phyloP scores from a whole-genome alignment of 2,888 invertebrate species.

The Athalia circularis region DNA sequence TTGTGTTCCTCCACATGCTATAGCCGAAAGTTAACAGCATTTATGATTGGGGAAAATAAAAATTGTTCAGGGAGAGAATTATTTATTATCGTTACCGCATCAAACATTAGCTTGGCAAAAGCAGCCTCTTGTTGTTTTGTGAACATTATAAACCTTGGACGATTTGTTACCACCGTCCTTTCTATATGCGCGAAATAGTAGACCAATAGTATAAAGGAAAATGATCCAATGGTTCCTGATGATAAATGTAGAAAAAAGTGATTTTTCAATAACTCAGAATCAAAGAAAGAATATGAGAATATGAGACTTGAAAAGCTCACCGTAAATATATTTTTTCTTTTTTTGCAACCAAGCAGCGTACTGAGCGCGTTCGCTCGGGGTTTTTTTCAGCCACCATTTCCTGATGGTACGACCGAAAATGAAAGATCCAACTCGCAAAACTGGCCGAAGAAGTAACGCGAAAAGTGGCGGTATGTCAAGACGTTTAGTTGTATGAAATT shows the following conservation, averaged over 20 bases:
- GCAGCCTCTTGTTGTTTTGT: constrained; percentile 72
- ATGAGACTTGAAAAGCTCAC: constrained; percentile 1
- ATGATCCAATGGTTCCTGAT: constrained; percentile 59
- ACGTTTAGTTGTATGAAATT: constrained; percentile 62
- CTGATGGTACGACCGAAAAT: constrained; percentile 69
- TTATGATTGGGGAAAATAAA: constrained; percentile 14
- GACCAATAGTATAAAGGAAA: constrained; percentile 53
- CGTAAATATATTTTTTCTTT: constrained; percentile 27
- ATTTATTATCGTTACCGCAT: constrained; percentile 57
- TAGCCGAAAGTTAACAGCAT: constrained; percentile 38
- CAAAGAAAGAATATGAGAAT: constrained; percentile 1
- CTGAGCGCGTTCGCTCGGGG: constrained; percentile 64
- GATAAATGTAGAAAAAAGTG: constrained; percentile 36
- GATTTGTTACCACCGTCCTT: constrained; percentile 75
- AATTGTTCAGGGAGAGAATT: not conserved
- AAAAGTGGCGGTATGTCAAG: constrained; percentile 62
- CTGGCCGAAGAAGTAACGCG: constrained; percentile 63
- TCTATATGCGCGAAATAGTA: constrained; percentile 74
- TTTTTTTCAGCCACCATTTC: constrained; percentile 73
- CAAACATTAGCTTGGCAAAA: constrained; percentile 70
- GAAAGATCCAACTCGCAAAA: constrained; percentile 67
- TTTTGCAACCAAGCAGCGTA: constrained; percentile 57
- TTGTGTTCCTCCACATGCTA: constrained; percentile 68
- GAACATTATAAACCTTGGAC: constrained; percentile 76
- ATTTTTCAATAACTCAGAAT: not conserved